These are phyloP conservation scores for Lomographa bimaculata DNA, from an alignment of 2,888 invertebrate genomes.

Conservation along the genomic window DNA sequence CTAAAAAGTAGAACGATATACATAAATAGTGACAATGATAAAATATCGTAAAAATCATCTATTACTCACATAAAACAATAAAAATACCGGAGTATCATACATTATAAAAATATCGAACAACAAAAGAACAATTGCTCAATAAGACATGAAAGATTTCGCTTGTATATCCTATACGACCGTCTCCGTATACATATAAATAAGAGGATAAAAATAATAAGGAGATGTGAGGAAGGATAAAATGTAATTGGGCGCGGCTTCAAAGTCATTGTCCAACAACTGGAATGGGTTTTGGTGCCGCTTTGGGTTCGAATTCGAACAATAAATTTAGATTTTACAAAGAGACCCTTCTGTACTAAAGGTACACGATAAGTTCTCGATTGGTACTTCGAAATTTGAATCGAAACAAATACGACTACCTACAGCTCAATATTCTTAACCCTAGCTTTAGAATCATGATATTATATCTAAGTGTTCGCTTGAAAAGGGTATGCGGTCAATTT, in stretches of 20 bases:
- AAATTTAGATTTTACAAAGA: slow-evolving; percentile 16
- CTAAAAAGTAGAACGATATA: too few species aligned
- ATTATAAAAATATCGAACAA: too few species aligned
- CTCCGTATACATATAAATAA: slow-evolving; percentile 71
- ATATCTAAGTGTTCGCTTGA: slow-evolving; percentile 39
- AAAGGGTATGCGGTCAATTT: slow-evolving; percentile 66
- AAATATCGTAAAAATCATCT: too few species aligned
- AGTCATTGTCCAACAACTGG: slow-evolving; percentile 61
- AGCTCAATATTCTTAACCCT: slow-evolving; percentile 1
- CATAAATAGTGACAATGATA: too few species aligned
- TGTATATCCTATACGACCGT: slow-evolving; percentile 76
- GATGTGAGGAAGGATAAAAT: slow-evolving; percentile 70
- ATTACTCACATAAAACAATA: too few species aligned
- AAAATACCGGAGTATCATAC: too few species aligned
- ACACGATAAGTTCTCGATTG: too few species aligned
- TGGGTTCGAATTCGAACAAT: slow-evolving; percentile 6
- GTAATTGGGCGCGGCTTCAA: slow-evolving; percentile 59
- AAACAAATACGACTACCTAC: too few species aligned
- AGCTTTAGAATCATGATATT: slow-evolving; percentile 10
- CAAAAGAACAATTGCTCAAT: slow-evolving; percentile 63
- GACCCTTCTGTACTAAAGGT: neutral
- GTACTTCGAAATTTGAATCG: too few species aligned
- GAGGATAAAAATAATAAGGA: slow-evolving; percentile 78
- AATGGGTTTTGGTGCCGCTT: slow-evolving; percentile 50
- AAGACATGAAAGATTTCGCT: slow-evolving; percentile 71